Percentiles rank a stretch among this genome's conserved stretches.
phyloP scores from a whole-genome alignment of 1,140 invertebrate genomes.

The Anthonomus grandis region DNA sequence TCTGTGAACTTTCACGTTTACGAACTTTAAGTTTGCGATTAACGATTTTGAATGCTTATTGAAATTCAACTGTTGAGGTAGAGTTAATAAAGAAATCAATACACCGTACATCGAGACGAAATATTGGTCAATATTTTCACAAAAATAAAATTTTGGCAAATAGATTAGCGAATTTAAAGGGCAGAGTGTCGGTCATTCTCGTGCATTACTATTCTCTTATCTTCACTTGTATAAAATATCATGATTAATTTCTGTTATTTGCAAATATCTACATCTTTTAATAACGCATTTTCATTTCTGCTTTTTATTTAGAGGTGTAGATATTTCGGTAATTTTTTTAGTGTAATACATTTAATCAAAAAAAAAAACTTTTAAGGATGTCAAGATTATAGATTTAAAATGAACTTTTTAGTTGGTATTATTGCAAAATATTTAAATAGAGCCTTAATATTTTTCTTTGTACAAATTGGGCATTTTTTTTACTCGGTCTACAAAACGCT shows the following conservation, averaged over 20 bases:
- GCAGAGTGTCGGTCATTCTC: neutral
- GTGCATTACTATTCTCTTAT: slow-evolving; percentile 1
- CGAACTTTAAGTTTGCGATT: too few species aligned
- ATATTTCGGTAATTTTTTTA: slow-evolving; percentile 18
- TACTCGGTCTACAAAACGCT: too few species aligned
- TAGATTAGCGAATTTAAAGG: too few species aligned
- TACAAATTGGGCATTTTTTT: too few species aligned
- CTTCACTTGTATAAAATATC: slow-evolving; percentile 16
- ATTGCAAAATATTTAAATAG: slow-evolving; percentile 14
- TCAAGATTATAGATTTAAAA: slow-evolving; percentile 15
- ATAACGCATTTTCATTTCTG: neutral
- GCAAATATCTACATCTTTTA: slow-evolving; percentile 5
- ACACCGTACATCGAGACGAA: too few species aligned
- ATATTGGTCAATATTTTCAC: too few species aligned
- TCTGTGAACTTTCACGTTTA: too few species aligned
- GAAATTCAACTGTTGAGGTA: too few species aligned
- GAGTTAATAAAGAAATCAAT: too few species aligned
- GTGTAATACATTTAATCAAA: slow-evolving; percentile 25
- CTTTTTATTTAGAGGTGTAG: slow-evolving; percentile 11
- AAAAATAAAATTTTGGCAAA: too few species aligned
- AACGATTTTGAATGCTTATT: too few species aligned
- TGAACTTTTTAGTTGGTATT: slow-evolving; percentile 14
- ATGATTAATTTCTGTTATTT: slow-evolving; percentile 11
- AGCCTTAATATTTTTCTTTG: too few species aligned
- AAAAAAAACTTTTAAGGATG: slow-evolving; percentile 15